Percentiles rank a stretch among this genome's conserved stretches.
Evolutionary conservation across 2,888 invertebrate species (phyloP).

Genomic region (Diadromus collaris): DNA sequence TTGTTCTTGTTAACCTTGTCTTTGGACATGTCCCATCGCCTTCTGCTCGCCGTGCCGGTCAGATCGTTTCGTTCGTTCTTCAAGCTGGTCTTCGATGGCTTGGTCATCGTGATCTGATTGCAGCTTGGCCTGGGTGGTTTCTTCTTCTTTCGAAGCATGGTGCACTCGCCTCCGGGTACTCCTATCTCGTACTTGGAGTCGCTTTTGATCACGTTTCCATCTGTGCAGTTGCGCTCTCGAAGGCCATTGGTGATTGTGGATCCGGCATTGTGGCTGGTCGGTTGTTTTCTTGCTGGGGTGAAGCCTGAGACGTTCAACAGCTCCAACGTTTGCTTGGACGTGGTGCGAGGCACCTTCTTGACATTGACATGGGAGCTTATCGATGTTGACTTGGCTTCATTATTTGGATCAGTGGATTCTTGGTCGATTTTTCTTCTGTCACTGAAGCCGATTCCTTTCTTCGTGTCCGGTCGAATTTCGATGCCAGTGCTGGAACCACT

Average conservation of each 20-base stretch:
- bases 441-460: conserved; percentile 70
- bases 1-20: conserved; percentile 73
- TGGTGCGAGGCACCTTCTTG: conserved; percentile 29
- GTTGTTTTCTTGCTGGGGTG: conserved; percentile 51
- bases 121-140: conserved; percentile 37
- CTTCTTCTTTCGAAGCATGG: conserved; percentile 64
- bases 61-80: conserved; percentile 54
- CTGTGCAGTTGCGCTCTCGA: conserved; percentile 38
- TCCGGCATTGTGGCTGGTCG: conserved; percentile 35
- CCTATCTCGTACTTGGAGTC: conserved; percentile 74
- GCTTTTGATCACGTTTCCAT: conserved; percentile 70
- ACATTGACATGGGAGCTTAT: conserved; percentile 13
- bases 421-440: conserved; percentile 62
- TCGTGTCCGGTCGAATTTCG: conserved; percentile 69
- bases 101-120: conserved; percentile 28
- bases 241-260: conserved; percentile 43
- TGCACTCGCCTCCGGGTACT: conserved; percentile 64
- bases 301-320: conserved; percentile 74
- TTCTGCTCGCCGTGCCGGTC: conserved; percentile 63
- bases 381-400: conserved; percentile 15
- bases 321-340: conserved; percentile 62
- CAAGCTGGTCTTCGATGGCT: conserved; percentile 39
- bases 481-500: conserved; percentile 76
- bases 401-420: conserved; percentile 25
- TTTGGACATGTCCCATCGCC: conserved; percentile 69